These are phyloP conservation scores for Agonopterix arenella DNA, from an alignment of 2,888 invertebrate genomes.

Conservation along the genomic window DNA sequence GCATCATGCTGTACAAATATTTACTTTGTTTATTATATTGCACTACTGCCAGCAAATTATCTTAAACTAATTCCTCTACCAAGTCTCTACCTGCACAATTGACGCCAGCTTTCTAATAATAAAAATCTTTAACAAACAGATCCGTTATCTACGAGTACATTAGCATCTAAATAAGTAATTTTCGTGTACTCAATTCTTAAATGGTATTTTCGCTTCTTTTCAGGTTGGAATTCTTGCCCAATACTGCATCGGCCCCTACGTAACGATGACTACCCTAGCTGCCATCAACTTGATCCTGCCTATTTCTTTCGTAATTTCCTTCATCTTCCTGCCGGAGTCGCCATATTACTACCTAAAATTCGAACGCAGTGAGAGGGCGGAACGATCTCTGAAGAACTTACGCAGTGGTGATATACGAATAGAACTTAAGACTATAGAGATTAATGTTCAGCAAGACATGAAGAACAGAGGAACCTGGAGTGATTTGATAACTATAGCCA, in stretches of 20 bases:
- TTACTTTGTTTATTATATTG: too few species aligned
- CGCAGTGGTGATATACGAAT: constrained; percentile 74
- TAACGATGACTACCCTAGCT: constrained; percentile 71
- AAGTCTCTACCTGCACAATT: too few species aligned
- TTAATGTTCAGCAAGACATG: constrained; percentile 71
- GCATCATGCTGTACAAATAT: too few species aligned
- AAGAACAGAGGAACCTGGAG: constrained; percentile 66
- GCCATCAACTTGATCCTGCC: constrained; percentile 76
- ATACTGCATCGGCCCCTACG: constrained; percentile 78
- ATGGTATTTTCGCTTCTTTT: constrained; percentile 17
- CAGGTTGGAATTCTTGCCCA: constrained; percentile 78
- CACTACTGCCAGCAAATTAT: too few species aligned
- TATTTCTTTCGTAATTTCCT: constrained; percentile 70
- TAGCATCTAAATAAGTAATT: too few species aligned
- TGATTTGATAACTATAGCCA: constrained; percentile 72
- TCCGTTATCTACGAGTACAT: too few species aligned
- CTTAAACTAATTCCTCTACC: too few species aligned
- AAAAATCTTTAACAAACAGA: too few species aligned
- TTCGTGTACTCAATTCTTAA: too few species aligned
- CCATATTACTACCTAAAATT: constrained; percentile 77
- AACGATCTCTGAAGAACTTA: constrained; percentile 75
- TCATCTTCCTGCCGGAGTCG: constrained; percentile 82
- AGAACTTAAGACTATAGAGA: constrained; percentile 74
- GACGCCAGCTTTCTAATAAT: too few species aligned
- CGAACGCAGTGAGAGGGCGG: constrained; percentile 73